A percentile compares a stretch with the other conserved stretches of the same genome.
phyloP scores from a whole-genome alignment of 2,888 invertebrate species.

The Megamerina dolium region DNA sequence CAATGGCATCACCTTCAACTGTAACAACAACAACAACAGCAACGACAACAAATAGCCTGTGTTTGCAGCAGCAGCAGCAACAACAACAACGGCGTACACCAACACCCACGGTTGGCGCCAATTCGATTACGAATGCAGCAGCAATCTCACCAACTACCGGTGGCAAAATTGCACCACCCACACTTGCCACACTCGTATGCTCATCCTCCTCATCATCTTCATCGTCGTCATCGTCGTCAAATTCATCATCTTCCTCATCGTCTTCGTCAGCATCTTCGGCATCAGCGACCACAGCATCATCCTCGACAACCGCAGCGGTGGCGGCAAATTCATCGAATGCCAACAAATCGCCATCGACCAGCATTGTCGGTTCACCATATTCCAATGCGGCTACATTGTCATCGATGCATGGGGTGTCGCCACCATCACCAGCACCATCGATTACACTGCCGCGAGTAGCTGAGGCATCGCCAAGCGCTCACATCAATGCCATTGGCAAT shows the following conservation, averaged over 20 bases:
- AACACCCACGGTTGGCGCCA: constrained; percentile 2
- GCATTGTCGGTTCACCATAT: constrained; percentile 22
- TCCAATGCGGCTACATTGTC: constrained; percentile 25
- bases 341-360: constrained; percentile 33
- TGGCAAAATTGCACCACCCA: constrained; percentile 3
- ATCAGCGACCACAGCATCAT: constrained; percentile 37
- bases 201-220: constrained; percentile 35
- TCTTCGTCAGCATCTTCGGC: constrained; percentile 31
- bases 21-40: constrained; percentile 15
- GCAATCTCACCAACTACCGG: constrained; percentile 12
- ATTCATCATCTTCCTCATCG: constrained; percentile 27
- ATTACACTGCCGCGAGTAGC: constrained; percentile 1
- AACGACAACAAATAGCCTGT: constrained; percentile 10
- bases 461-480: too few species aligned
- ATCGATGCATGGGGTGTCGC: constrained; percentile 15
- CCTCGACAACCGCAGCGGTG: constrained; percentile 40
- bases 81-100: constrained; percentile 5
- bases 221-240: constrained; percentile 35
- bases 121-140: constrained; percentile 9
- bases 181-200: constrained; percentile 11
- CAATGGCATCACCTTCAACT: constrained; percentile 8
- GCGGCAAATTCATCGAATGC: constrained; percentile 42
- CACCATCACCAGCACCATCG: constrained; percentile 14
- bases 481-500: too few species aligned
- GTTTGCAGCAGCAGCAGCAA: constrained; percentile 15